Conservation (phyloP, 1,140 invertebrate species). For the Telenomus remus region DNA sequence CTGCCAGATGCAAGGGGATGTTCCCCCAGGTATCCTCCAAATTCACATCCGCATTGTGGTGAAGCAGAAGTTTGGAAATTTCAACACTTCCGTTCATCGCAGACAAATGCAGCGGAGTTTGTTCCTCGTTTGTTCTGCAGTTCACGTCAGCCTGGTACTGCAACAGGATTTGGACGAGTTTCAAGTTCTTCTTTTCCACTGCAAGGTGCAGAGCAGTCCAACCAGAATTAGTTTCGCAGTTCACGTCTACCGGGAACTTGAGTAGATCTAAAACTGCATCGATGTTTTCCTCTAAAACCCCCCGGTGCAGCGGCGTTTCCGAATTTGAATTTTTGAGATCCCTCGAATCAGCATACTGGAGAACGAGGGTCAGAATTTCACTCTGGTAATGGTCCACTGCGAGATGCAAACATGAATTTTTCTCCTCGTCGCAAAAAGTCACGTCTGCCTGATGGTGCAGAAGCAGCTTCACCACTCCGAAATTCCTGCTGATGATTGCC, state of each 20-base stretch:
- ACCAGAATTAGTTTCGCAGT: no score
- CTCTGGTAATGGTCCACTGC: not conserved
- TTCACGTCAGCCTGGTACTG: not conserved
- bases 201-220: not conserved
- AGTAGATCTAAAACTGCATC: not conserved
- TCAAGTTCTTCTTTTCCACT: not conserved
- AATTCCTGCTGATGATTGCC: no score
- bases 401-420: not conserved
- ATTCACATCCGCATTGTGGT: slow-evolving; percentile 1
- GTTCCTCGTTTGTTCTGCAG: not conserved
- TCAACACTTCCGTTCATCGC: not conserved
- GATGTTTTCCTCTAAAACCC: not conserved
- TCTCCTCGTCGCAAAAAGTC: no score
- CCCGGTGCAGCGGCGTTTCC: not conserved
- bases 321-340: not conserved
- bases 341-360: not conserved
- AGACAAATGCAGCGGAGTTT: not conserved
- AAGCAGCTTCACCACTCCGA: no score
- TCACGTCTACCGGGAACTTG: not conserved
- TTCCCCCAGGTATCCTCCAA: not conserved
- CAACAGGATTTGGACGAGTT: not conserved
- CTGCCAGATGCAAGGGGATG: not conserved
- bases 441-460: no score
- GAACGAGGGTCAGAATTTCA: not conserved
- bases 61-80: not conserved